Evolutionary conservation across 2,797 vertebrate genomes (phyloP), one percentile per base, ranked within the genome.

Genomic region (Cynopterus sphinx): DNA sequence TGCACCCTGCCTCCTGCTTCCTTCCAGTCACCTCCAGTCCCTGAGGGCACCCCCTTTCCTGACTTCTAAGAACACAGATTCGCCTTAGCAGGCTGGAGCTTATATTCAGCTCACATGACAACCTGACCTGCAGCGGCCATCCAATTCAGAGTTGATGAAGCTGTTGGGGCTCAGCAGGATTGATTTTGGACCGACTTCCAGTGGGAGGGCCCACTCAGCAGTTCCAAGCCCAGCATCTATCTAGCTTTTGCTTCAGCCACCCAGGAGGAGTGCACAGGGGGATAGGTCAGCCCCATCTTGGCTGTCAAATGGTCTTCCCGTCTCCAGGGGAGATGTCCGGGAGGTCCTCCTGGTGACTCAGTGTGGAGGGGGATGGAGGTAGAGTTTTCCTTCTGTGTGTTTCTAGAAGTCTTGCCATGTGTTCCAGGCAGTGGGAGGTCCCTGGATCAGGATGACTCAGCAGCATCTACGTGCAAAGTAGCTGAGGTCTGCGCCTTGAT

Each of bases 391-490:
- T 73, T 83, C 67, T n/a, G 17, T 4, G n/a, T 51, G 63, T 68
- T 91, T 95, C 79, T 83, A 82, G 71, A 97, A 87, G 63, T 61
- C 55, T 83, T 59, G 36, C 55, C 88, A 39, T 74, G 53, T 65
- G 88, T 21, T 15, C 82, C 63, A 51, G 57, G 21, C 16, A 68
- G 24, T 0, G 0, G 22, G 49, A 85, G 67, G 46, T 46, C 39
- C 36, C 8, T 17, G 68, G 59, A 49, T 67, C 57, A 88, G 78
- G 77, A 61, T 95, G 96, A 95, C 65, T 94, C 94, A 95, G 94
- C 39, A 70, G 55, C 24, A 59, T 79, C 65, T 94, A 61, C 1
- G 31, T 74, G 86, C 73, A 68, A 70, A 73, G 73, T 33, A 53
- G 87, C 95, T 77, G 82, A 31, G 73, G 65, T 74, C 90, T 77